phyloP scores from a whole-genome alignment of 2,113 vertebrate genomes.

The Acinonyx jubatus region DNA sequence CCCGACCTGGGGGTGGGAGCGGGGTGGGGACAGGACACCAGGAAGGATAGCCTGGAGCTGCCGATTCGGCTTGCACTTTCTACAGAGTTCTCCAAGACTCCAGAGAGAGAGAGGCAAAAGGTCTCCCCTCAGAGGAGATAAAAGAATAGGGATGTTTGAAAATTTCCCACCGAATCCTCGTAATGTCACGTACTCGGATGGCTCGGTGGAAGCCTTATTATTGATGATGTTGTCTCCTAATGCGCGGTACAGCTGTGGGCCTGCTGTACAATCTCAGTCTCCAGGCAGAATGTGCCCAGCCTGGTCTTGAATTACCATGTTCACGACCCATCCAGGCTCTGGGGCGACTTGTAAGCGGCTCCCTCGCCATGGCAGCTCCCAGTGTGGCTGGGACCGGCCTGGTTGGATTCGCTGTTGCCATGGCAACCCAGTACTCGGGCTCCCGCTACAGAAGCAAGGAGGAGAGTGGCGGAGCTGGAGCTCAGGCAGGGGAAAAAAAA shows the following conservation, averaged over 20 bases:
- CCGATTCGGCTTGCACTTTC: background rate
- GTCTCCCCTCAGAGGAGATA: constrained; percentile 19
- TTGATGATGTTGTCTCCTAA: background rate
- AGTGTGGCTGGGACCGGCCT: constrained; percentile 67
- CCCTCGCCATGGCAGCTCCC: constrained; percentile 63
- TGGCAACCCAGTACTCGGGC: constrained; percentile 72
- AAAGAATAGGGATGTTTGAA: constrained; percentile 62
- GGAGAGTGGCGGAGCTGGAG: constrained; percentile 36
- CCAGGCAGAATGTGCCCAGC: constrained; percentile 42
- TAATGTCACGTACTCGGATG: background rate
- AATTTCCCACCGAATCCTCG: constrained; percentile 43
- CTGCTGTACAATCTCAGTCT: background rate
- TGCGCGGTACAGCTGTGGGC: background rate
- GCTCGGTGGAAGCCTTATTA: background rate
- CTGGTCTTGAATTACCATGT: constrained; percentile 58
- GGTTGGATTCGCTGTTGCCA: constrained; percentile 77
- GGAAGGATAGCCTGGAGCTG: background rate
- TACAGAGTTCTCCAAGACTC: background rate
- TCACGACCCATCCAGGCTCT: constrained; percentile 67
- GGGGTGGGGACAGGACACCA: accelerated
- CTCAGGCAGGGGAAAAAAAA: constrained; percentile 47
- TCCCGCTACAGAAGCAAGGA: constrained; percentile 63
- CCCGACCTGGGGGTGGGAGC: background rate
- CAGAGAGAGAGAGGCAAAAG: background rate
- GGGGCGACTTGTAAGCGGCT: constrained; percentile 64